Percentiles rank a stretch among this genome's conserved stretches.
Conservation (phyloP, 2,888 invertebrate genomes). For the Parnassius smintheus region DNA sequence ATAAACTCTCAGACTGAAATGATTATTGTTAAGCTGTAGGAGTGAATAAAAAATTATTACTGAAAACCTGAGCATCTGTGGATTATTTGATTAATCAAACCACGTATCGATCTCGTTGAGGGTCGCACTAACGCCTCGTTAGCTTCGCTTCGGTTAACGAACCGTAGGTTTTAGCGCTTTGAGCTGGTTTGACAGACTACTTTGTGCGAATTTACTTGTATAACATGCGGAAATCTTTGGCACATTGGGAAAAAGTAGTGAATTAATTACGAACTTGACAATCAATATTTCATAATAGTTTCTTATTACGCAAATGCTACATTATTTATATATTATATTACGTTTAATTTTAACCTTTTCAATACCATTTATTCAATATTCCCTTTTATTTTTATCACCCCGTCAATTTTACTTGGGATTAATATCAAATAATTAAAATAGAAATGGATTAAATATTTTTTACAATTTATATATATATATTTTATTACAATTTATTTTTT, state of each 20-base stretch:
- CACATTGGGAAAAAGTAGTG: background rate
- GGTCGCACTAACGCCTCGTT: conserved; percentile 11
- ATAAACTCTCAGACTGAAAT: background rate
- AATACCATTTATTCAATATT: no score
- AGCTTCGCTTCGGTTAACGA: conserved; percentile 12
- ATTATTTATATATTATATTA: no score
- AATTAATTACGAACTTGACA: no score
- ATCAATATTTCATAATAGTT: no score
- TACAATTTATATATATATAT: no score
- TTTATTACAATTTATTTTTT: no score
- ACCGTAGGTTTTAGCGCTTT: conserved; percentile 1
- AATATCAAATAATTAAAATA: no score
- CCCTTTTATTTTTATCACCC: no score
- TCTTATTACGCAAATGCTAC: no score
- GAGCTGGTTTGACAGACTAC: background rate
- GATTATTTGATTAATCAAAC: conserved; percentile 17
- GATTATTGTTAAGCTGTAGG: background rate
- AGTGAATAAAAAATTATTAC: background rate
- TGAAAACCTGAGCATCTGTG: background rate
- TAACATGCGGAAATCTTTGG: conserved; percentile 3
- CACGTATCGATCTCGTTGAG: conserved; percentile 12
- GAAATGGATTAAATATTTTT: no score
- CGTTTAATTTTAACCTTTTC: no score
- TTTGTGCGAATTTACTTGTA: conserved; percentile 5
- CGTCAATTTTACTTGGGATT: no score